Base-by-base conservation (phyloP, 1,140 invertebrate genomes). In the Sinella curviseta region DNA sequence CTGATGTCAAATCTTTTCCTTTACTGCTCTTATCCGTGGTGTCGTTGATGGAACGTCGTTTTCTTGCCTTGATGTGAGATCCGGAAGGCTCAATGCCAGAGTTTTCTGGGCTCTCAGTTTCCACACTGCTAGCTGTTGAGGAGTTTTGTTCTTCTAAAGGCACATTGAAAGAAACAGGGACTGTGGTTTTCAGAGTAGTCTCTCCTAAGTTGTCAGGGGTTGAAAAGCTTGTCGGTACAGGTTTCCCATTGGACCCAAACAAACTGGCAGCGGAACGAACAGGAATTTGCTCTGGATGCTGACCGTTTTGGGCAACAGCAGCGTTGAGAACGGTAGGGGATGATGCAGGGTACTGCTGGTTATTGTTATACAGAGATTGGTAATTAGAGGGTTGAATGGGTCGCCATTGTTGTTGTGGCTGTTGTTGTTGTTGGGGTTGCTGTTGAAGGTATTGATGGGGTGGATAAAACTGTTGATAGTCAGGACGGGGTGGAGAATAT, bases 21-120 rank as follows among this genome's bases (percentile, higher is more conserved):
- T 70, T 33, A 30, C 26, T 70, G 24, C n/a, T 65, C 4, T 17
- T 65, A 12, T 65, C 57, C 8, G 26, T 65, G 65, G 26, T 70
- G 65, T 70, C 65, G 24, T 70, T 70, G 8, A 70, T 3, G 30
- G 65, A 70, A 70, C 65, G 65, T 33, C 65, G 26, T 70, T 33
- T 70, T 70, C 65, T 30, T 30, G 65, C 12, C n/a, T n/a, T 48
- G 39, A 8, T 48, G 39, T 48, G n/a, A 8, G 39, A 48, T 48
- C 39, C 39, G 4, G 39, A 4, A 17, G 39, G 4, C 17, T 17
- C 39, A 48, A 8, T 48, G 39, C 17, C 39, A 48, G n/a, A n/a
- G n/a, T 48, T 17, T 48, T 48, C 39, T 8, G 39, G 17, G 4
- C 4, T 48, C 4, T 4, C 39, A 48, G 39, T 8, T 48, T 4